Base-by-base conservation (phyloP, 1,140 invertebrate species). In the Papilio helenus region DNA sequence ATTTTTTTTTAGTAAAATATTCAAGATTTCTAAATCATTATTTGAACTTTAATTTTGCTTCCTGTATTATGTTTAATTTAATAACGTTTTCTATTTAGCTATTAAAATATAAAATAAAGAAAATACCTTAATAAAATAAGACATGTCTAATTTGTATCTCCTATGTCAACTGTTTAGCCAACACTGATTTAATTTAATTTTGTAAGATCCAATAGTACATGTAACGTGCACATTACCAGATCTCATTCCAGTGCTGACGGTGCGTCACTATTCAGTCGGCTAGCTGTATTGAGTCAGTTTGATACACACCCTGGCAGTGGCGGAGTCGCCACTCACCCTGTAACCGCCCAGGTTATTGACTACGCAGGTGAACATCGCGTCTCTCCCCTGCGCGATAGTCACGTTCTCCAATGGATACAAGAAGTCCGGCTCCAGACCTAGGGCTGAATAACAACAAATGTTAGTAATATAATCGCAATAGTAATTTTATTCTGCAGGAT, bases 311-410 rank as follows among this genome's bases (percentile, higher is more conserved):
- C 97, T 97, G 96, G 96, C 96, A 91, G 96, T 96, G 95, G 96
- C 96, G 95, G 96, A 96, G 95, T 97, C 97, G 96, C 97, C 97
- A 98, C 97, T 97, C 97, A 98, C 97, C 97, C 97, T 97, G 96
- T 98, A 97, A 96, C 97, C 97, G 90, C 97, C 97, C 89, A 98
- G 96, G 96, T 98, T 98, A 95, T 97, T 98, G 86, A 98, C 97
- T 88, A 98, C 97, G 90, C 98, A 98, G 80, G 97, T 98, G 95
- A 98, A 98, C 86, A 97, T 97, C 82, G 97, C 98, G 94, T 98
- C 97, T 85, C 97, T 95, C 74, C 98, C 97, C 92, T 98, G 97
- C 74, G 97, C 96, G 83, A 98, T 97, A 82, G 97, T 98, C 92
- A 98, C 96, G 95, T 98, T 98, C 95, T 97, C 96, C 95, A 98